A percentile compares a stretch with the other conserved stretches of the same genome.
Conservation (phyloP, 2,113 vertebrate genomes). For the Chlorodrepanis virens region DNA sequence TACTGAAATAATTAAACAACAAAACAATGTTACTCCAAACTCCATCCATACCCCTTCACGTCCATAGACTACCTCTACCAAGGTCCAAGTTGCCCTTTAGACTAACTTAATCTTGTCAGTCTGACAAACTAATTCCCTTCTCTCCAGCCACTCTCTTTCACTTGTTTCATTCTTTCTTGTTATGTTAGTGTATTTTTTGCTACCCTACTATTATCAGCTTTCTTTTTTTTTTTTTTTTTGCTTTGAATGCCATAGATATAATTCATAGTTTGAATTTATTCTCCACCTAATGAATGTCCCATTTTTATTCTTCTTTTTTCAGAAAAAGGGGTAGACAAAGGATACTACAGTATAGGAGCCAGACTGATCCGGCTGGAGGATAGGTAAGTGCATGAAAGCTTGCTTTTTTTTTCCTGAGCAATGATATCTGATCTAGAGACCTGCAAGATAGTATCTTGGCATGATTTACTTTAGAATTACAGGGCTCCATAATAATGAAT, state of each 20-base stretch:
- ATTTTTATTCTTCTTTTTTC: slow-evolving; percentile 29
- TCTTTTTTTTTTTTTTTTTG: not conserved
- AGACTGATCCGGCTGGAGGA: slow-evolving; percentile 88
- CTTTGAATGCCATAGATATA: not conserved
- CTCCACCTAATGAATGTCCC: not conserved
- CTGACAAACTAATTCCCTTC: not conserved
- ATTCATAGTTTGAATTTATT: not conserved
- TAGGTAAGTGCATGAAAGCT: slow-evolving; percentile 76
- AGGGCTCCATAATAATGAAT: slow-evolving; percentile 32
- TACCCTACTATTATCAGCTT: not conserved
- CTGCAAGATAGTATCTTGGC: slow-evolving; percentile 20
- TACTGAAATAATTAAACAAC: not conserved
- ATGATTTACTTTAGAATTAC: slow-evolving; percentile 53
- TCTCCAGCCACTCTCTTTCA: not conserved
- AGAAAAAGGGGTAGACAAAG: slow-evolving; percentile 89
- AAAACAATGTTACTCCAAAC: not conserved
- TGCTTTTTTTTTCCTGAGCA: not conserved
- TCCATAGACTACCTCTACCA: not conserved
- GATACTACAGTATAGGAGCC: slow-evolving; percentile 84
- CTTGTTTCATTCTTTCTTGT: not conserved
- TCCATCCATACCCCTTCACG: not conserved
- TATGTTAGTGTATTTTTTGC: not conserved
- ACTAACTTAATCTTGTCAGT: not conserved
- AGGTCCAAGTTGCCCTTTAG: not conserved
- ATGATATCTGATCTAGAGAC: slow-evolving; percentile 37